phyloP scores from a whole-genome alignment of 1,140 invertebrate species.

The Diachasmimorpha longicaudata region DNA sequence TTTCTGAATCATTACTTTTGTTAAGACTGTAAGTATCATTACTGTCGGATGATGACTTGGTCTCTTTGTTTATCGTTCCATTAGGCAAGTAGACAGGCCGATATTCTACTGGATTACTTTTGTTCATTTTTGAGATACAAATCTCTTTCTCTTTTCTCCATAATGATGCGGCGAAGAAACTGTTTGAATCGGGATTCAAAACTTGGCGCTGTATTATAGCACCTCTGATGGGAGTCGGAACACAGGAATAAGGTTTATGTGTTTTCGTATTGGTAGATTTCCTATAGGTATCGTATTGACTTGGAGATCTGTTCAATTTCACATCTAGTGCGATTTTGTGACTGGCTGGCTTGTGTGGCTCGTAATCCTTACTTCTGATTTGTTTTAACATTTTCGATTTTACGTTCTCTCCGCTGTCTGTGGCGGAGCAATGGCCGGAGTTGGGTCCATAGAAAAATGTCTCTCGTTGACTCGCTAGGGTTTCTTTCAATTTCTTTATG shows the following conservation, averaged over 20 bases:
- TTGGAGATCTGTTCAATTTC: constrained; percentile 34
- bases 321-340: constrained; percentile 45
- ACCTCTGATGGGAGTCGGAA: constrained; percentile 33
- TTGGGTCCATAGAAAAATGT: constrained; percentile 41
- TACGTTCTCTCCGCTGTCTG: constrained; percentile 2
- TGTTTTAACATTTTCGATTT: constrained; percentile 26
- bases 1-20: background rate
- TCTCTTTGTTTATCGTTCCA: background rate
- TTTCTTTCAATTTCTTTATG: constrained; percentile 43
- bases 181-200: constrained; percentile 37
- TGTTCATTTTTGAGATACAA: constrained; percentile 46
- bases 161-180: constrained; percentile 46
- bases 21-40: constrained; percentile 32
- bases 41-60: constrained; percentile 8
- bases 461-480: constrained; percentile 38
- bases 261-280: constrained; percentile 23
- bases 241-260: constrained; percentile 31
- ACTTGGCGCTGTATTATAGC: constrained; percentile 39
- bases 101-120: background rate
- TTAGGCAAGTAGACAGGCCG: background rate
- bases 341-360: constrained; percentile 49
- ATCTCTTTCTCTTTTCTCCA: constrained; percentile 49
- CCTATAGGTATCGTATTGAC: constrained; percentile 24
- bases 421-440: background rate
- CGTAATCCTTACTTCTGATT: constrained; percentile 36